Evolutionary conservation across 1,140 invertebrate genomes (phyloP), one percentile per base, ranked within the genome.

Genomic region (Diploscapter pachys): DNA sequence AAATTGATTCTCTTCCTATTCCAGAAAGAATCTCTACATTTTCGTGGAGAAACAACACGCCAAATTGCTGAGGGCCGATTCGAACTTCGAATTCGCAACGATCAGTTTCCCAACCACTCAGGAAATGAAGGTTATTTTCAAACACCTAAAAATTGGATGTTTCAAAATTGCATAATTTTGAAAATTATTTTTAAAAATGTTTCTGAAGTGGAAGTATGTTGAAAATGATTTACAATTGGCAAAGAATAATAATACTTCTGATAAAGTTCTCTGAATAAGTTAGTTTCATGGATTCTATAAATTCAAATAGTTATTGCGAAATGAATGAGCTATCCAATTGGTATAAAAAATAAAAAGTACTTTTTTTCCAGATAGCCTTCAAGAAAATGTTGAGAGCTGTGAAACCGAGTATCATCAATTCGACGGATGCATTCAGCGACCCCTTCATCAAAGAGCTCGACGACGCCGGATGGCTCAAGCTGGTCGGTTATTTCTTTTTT

Each of bases 381-480:
- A 98, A 98, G 87, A 98, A 98, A 87, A 87, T 98, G 51, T 92
- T 96, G 89, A 89, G 94, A 73, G 94, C 94, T 6, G 95, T 94
- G 87, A 90, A 95, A 77, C 95, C 96, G 0, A 95, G 93, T 83
- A 90, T 31, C 11, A 2, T 31, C 31, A 31, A 31, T 31, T 31
- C 31, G 31, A 31, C 74, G 9, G 53, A 65, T 11, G 55, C 59
- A 13, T 66, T 48, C 51, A 57, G 13, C 5, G 8, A 52, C 5
- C 11, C 77, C 63, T 82, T 52, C 66, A 80, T 84, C 63, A 93
- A 92, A 82, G 88, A 92, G 76, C 90, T 98, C n/a, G 94, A 97
- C 87, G 92, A 90, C 81, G 95, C 93, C 0, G 94, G 95, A 76
- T 98, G 95, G 96, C 85, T 97, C 59, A 91, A 92, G 86, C 87